Percentiles rank a stretch among this genome's conserved stretches.
Conservation (phyloP, 2,113 vertebrate genomes). For the Hyperopisus bebe region DNA sequence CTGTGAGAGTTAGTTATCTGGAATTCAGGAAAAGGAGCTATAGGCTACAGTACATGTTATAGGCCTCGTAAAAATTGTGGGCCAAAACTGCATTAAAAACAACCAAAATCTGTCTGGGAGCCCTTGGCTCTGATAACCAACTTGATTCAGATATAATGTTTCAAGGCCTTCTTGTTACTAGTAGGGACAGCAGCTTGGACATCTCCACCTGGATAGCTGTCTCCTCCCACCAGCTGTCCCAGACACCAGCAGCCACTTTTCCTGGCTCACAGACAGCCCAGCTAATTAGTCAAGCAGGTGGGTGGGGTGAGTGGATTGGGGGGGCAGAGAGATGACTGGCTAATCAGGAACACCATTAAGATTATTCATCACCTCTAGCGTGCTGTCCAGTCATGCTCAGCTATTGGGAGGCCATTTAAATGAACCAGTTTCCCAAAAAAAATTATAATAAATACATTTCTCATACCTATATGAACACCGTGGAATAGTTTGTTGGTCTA, state of each 20-base stretch:
- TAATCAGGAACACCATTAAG: slow-evolving; percentile 1
- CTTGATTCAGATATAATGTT: neutral
- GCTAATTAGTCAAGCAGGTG: neutral
- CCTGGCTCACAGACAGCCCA: neutral
- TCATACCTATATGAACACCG: neutral
- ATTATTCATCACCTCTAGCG: neutral
- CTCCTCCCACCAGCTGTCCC: neutral
- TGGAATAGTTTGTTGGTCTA: neutral
- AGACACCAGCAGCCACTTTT: neutral
- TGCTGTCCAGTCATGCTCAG: neutral
- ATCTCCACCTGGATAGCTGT: neutral
- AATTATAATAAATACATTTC: neutral
- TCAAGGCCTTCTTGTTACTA: neutral
- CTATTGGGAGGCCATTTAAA: neutral
- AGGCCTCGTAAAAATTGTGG: neutral
- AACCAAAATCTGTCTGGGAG: neutral
- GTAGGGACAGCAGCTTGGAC: neutral
- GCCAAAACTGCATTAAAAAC: neutral
- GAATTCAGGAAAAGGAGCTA: neutral
- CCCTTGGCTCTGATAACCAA: neutral
- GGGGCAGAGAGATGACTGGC: neutral
- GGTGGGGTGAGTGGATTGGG: neutral
- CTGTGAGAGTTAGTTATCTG: neutral
- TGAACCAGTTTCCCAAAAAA: neutral
- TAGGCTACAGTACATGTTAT: neutral